Evolutionary conservation across 2,797 vertebrate genomes (phyloP), one percentile per base, ranked within the genome.

Genomic region (Acridotheres tristis): DNA sequence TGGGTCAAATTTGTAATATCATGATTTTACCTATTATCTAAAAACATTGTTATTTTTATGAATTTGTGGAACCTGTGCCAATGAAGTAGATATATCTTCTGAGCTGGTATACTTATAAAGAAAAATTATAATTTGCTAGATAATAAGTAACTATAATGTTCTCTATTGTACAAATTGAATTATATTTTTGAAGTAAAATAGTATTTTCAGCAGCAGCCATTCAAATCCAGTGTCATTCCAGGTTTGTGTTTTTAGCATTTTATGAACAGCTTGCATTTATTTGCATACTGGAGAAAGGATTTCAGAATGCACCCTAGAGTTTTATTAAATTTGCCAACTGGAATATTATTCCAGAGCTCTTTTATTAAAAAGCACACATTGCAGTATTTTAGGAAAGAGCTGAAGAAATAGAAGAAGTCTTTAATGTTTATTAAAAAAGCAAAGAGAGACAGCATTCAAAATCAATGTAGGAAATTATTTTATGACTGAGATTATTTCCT

Each of bases 291-390:
- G 20, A 88, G 48, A 45, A 91, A 88, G 21, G n/a, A 79, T 89
- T 92, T 94, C 79, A 91, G 42, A 87, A 76, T 76, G 30, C 51
- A 86, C 58, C 43, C 63, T 48, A 47, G 63, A 91, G 66, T n/a
- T 95, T 95, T 94, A 95, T 96, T 96, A 94, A 74, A 88, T 94
- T 96, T 95, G 29, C 47, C 69, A 80, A 81, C 77, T 73, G 48
- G 65, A 88, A 93, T 93, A 79, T 84, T 88, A 91, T 94, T 88
- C 40, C 42, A 67, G 47, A 85, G 12, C 32, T 81, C 54, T 85
- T 84, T 95, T 62, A 94, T 94, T 91, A 91, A 94, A 89, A 32
- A 90, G 30, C 11, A 89, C 59, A 68, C 17, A 57, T 54, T 94
- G 36, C 9, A 76, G 40, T 84, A 82, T 88, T 78, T 93, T 68